These are phyloP conservation scores for Pheosia gnoma DNA, from an alignment of 2,888 invertebrate species.

Conservation along the genomic window DNA sequence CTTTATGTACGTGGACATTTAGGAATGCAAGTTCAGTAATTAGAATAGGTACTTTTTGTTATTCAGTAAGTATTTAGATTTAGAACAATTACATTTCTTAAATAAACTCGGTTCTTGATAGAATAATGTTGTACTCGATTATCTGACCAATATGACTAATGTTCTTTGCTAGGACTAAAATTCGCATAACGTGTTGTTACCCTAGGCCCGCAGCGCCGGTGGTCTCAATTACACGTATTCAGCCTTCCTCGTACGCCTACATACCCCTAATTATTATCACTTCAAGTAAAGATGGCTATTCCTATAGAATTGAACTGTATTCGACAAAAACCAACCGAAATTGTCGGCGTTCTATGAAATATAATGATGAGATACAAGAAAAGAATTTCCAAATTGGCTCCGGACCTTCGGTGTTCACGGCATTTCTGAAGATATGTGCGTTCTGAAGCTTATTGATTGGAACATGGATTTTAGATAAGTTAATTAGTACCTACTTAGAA, in stretches of 20 bases:
- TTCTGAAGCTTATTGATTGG: constrained; percentile 1
- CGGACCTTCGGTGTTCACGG: constrained; percentile 39
- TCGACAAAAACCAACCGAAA: constrained; percentile 55
- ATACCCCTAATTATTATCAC: constrained; percentile 66
- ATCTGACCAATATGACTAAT: too few species aligned
- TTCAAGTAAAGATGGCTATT: constrained; percentile 63
- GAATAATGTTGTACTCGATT: too few species aligned
- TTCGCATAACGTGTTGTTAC: constrained; percentile 57
- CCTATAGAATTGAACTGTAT: constrained; percentile 35
- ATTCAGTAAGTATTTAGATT: too few species aligned
- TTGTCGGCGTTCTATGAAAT: constrained; percentile 53
- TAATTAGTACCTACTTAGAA: background rate
- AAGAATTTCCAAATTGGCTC: constrained; percentile 58
- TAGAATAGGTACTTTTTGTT: too few species aligned
- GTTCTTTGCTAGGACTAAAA: too few species aligned
- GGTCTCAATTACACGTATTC: constrained; percentile 62
- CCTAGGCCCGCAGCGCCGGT: constrained; percentile 48
- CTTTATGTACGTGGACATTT: constrained; percentile 1
- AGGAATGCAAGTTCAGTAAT: too few species aligned
- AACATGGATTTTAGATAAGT: background rate
- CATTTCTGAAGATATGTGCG: constrained; percentile 34
- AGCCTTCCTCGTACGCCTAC: constrained; percentile 51
- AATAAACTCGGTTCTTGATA: too few species aligned
- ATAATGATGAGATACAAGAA: constrained; percentile 52
- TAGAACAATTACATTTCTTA: too few species aligned